A percentile compares a stretch with the other conserved stretches of the same genome.
Conservation (phyloP, 2,888 invertebrate species). For the Mechanitis messenoides region DNA sequence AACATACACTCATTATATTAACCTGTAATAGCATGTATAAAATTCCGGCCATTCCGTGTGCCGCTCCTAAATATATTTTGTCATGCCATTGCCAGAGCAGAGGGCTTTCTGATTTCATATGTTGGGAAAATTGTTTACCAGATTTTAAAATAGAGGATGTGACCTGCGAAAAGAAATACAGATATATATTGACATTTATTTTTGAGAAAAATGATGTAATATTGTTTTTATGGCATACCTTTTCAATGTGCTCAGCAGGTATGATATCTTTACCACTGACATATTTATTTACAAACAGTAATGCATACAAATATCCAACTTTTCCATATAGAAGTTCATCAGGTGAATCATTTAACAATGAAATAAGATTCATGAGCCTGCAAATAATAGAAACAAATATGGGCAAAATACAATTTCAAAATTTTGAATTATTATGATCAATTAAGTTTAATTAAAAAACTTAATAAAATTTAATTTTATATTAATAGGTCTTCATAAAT, state of each 20-base stretch:
- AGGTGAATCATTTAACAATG: constrained; percentile 77
- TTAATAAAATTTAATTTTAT: neutral
- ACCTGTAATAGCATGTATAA: constrained; percentile 88
- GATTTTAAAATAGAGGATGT: constrained; percentile 77
- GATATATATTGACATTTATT: constrained; percentile 7
- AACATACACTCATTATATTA: constrained; percentile 28
- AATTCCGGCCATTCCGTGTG: constrained; percentile 93
- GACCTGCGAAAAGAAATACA: constrained; percentile 67
- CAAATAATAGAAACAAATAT: constrained; percentile 29
- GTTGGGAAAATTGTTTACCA: constrained; percentile 78
- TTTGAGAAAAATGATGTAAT: constrained; percentile 4
- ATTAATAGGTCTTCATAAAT: neutral
- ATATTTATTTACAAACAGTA: constrained; percentile 84
- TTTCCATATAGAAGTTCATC: constrained; percentile 93
- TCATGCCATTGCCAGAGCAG: constrained; percentile 93
- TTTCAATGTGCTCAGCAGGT: constrained; percentile 74
- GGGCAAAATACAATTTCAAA: constrained; percentile 10
- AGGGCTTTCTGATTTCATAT: constrained; percentile 76
- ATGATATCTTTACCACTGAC: constrained; percentile 76
- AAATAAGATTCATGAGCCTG: constrained; percentile 77
- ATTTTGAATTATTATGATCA: constrained; percentile 17
- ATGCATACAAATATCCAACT: constrained; percentile 86
- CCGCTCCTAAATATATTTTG: constrained; percentile 90
- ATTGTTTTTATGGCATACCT: constrained; percentile 53
- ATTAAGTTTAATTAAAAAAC: neutral